Conservation (phyloP, 2,888 invertebrate genomes). For the Hetaerina titia region DNA sequence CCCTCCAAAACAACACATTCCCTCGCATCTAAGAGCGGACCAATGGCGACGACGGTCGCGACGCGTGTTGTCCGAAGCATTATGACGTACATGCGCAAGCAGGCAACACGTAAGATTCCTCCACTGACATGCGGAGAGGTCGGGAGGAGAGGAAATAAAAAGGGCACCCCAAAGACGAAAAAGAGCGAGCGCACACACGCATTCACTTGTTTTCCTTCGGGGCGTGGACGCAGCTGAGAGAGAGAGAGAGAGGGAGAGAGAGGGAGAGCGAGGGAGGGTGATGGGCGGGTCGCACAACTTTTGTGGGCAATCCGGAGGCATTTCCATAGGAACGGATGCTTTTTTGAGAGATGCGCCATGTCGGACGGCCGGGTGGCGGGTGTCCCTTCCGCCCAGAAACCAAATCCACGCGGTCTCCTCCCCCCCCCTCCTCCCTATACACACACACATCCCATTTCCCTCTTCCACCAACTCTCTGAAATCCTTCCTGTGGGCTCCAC, state of each 20-base stretch:
- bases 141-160: neutral
- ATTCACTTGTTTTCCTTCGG: constrained; percentile 57
- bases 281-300: neutral
- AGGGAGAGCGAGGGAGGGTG: neutral
- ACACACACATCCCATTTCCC: neutral
- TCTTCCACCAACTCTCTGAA: neutral
- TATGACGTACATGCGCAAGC: neutral
- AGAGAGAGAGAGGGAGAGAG: neutral
- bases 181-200: neutral
- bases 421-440: neutral
- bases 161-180: neutral
- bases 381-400: constrained; percentile 58
- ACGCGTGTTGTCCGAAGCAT: neutral
- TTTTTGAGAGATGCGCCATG: neutral
- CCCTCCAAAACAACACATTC: neutral
- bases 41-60: neutral
- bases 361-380: neutral
- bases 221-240: constrained; percentile 49
- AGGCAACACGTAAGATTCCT: neutral
- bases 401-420: constrained; percentile 20
- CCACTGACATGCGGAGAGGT: neutral
- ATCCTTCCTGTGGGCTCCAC: constrained; percentile 18
- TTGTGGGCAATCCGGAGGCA: neutral
- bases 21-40: neutral
- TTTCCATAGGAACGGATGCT: constrained; percentile 52